Percentiles rank a stretch among this genome's conserved stretches.
Conservation (phyloP, 2,888 invertebrate genomes). For the Drosophila mimetica region DNA sequence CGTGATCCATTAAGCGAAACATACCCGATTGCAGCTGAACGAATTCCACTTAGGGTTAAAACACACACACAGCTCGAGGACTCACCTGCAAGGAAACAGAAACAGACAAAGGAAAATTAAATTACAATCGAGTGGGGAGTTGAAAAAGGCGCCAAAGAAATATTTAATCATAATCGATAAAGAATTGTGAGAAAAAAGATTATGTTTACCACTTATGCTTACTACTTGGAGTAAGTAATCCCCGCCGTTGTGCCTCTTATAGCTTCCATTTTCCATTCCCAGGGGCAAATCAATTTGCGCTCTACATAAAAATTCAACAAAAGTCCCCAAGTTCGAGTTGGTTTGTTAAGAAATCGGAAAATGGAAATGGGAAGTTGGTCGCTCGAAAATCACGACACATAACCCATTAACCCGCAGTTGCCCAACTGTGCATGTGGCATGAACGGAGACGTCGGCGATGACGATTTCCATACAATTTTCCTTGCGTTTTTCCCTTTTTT, state of each 20-base stretch:
- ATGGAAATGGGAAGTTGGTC: slow-evolving; percentile 14
- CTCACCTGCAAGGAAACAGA: slow-evolving; percentile 40
- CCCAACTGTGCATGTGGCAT: slow-evolving; percentile 54
- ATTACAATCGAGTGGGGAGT: slow-evolving; percentile 45
- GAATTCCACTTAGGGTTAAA: neutral
- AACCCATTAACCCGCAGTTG: slow-evolving; percentile 71
- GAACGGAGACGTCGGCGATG: slow-evolving; percentile 22
- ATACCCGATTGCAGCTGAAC: slow-evolving; percentile 10
- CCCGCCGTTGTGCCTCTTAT: too few species aligned
- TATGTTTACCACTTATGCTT: too few species aligned
- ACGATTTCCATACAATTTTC: slow-evolving; percentile 71
- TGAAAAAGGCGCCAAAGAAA: neutral
- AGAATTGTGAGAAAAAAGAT: neutral
- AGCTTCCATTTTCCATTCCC: slow-evolving; percentile 42
- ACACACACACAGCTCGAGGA: neutral
- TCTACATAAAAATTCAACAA: slow-evolving; percentile 73
- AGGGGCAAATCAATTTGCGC: slow-evolving; percentile 74
- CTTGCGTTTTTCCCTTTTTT: slow-evolving; percentile 22
- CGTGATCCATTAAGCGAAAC: neutral
- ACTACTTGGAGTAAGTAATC: too few species aligned
- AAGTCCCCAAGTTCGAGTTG: slow-evolving; percentile 41
- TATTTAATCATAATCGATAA: slow-evolving; percentile 44
- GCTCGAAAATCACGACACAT: slow-evolving; percentile 73
- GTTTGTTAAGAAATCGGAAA: slow-evolving; percentile 6
- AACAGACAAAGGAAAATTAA: slow-evolving; percentile 20